phyloP scores from a whole-genome alignment of 2,888 invertebrate species.

The Luperina testacea region DNA sequence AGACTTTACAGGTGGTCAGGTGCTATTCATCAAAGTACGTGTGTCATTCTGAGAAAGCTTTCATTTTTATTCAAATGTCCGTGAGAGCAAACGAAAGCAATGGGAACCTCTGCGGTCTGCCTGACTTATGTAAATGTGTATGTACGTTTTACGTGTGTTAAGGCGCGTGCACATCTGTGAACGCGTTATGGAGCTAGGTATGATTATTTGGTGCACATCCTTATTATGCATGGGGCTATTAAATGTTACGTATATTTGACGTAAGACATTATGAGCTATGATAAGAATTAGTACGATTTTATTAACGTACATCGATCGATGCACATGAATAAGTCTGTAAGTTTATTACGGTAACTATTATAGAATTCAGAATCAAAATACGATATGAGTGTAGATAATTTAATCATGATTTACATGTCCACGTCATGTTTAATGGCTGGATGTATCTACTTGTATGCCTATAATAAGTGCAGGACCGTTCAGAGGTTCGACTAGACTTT shows the following conservation, averaged over 20 bases:
- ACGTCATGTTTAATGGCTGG: background rate
- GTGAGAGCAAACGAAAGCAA: conserved; percentile 58
- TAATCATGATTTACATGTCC: background rate
- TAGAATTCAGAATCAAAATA: background rate
- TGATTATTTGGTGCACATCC: background rate
- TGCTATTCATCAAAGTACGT: conserved; percentile 16
- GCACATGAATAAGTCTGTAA: background rate
- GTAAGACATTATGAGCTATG: background rate
- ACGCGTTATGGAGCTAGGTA: background rate
- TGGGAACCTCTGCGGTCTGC: conserved; percentile 43
- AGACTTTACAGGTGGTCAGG: conserved; percentile 11
- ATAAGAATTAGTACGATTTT: background rate
- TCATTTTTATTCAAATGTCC: conserved; percentile 58
- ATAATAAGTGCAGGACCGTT: background rate
- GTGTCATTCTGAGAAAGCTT: conserved; percentile 43
- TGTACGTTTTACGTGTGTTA: background rate
- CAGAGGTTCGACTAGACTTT: too few relatives aligned
- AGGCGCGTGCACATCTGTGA: background rate
- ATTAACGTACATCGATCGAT: background rate
- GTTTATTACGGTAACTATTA: background rate
- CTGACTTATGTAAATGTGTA: conserved; percentile 42
- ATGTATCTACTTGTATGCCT: background rate
- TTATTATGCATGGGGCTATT: conserved; percentile 1
- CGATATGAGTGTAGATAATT: background rate
- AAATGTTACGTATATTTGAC: background rate